Conservation (phyloP, 1,140 invertebrate species). For the Drosophila rhopaloa region DNA sequence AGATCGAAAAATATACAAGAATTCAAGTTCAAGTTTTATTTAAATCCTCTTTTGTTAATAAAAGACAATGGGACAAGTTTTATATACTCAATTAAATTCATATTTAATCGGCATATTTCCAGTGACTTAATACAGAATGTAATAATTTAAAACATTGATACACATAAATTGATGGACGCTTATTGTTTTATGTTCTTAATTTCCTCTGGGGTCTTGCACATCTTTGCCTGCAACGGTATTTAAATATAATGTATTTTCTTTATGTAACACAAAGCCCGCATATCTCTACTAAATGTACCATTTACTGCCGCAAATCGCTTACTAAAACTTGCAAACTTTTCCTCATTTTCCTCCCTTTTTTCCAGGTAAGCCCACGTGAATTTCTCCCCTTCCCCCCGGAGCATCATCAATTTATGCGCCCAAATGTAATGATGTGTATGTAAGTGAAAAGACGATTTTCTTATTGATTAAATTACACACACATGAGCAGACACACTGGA, state of each 20-base stretch:
- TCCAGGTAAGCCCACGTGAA: slow-evolving; percentile 58
- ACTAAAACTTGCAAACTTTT: slow-evolving; percentile 18
- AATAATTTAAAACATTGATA: too few species aligned
- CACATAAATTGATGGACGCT: too few species aligned
- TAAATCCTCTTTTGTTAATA: too few species aligned
- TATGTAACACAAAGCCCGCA: background rate
- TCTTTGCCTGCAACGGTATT: too few species aligned
- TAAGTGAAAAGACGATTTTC: slow-evolving; percentile 76
- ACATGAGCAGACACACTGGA: slow-evolving; percentile 34
- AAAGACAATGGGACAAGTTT: too few species aligned
- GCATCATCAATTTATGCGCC: slow-evolving; percentile 60
- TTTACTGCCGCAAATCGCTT: slow-evolving; percentile 16
- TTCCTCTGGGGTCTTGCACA: too few species aligned
- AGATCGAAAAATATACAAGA: too few species aligned
- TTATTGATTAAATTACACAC: slow-evolving; percentile 73
- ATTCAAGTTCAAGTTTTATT: too few species aligned
- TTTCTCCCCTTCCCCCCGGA: slow-evolving; percentile 31
- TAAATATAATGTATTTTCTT: background rate
- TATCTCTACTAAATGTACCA: slow-evolving; percentile 13
- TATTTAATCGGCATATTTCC: too few species aligned
- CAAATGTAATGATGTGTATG: slow-evolving; percentile 63
- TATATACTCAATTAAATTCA: too few species aligned
- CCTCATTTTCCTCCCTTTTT: slow-evolving; percentile 15
- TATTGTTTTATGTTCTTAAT: too few species aligned
- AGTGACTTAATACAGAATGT: too few species aligned